Evolutionary conservation across 2,888 invertebrate species (phyloP), one percentile per base, ranked within the genome.

Genomic region (Cheilosia pagana): DNA sequence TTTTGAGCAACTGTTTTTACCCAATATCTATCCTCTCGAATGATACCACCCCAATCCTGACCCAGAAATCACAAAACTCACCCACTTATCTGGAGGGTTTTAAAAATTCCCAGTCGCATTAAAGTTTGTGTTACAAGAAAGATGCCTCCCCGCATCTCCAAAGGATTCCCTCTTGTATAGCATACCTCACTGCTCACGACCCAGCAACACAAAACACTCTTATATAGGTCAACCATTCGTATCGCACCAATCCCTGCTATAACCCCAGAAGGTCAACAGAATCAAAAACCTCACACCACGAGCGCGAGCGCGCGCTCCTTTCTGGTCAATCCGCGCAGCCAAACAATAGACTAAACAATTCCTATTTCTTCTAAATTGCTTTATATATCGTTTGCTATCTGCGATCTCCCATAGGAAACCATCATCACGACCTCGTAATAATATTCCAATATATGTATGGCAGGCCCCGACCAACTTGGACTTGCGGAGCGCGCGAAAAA

Each of bases 341-440:
- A 23, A 50, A 57, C 60, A 76, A 70, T 50, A 45, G 28, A 52
- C 48, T 43, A 74, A 78, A 67, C 77, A 83, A 83, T 83, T 78
- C 83, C 83, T 78, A 83, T 85, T 85, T 71, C 75, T 71, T 55
- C 71, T 71, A 85, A 85, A 85, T 85, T 85, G 85, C 85, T 85
- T 85, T 85, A 85, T 85, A 81, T 75, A 67, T 81, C 81, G 71
- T 50, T 50, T 25, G 50, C 71, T 75, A 75, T 85, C 79, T 65
- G 19, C 65, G 45, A 85, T 85, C 85, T 85, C 60, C 60, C 31
- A 35, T 12, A 39, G 35, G 71, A 81, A 76, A 85, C 79, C 85
- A 85, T 81, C 85, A 85, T 85, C 85, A 85, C 85, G 85, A 85
- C 85, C 81, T 85, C 75, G 81, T 85, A 85, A 85, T 85, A 85